phyloP scores from a whole-genome alignment of 2,888 invertebrate species.

The Tiliacea citrago region DNA sequence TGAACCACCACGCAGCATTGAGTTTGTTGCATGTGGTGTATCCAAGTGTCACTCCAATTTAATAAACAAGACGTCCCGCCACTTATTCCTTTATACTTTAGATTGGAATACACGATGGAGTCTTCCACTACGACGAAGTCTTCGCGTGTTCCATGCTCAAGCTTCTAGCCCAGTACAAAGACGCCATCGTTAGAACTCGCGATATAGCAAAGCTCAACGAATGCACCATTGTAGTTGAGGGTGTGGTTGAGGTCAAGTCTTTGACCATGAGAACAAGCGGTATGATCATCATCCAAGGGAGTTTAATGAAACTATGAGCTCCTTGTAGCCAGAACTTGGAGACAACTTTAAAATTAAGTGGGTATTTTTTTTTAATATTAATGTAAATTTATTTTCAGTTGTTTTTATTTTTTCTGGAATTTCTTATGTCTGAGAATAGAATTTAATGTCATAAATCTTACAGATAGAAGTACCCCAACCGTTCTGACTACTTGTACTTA shows the following conservation, averaged over 20 bases:
- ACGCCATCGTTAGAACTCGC: constrained; percentile 7
- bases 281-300: constrained; percentile 19
- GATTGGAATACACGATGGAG: not conserved
- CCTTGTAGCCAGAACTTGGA: constrained; percentile 3
- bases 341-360: not conserved
- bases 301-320: constrained; percentile 12
- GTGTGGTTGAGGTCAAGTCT: not conserved
- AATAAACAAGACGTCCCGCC: too few relatives aligned
- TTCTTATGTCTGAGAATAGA: not conserved
- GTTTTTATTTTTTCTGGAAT: not conserved
- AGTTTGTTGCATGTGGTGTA: too few relatives aligned
- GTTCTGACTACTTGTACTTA: not conserved
- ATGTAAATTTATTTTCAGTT: not conserved
- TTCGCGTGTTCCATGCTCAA: constrained; percentile 8
- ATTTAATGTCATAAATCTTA: not conserved
- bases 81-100: too few relatives aligned
- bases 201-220: not conserved
- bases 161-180: not conserved
- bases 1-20: too few relatives aligned
- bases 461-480: not conserved
- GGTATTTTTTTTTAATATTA: not conserved
- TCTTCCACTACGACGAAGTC: constrained; percentile 3
- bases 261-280: constrained; percentile 3
- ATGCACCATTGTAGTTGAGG: constrained; percentile 7
- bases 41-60: too few relatives aligned